A percentile compares a stretch with the other conserved stretches of the same genome.
These are phyloP conservation scores for Gobio gobio DNA, from an alignment of 2,113 vertebrate genomes.

Conservation along the genomic window DNA sequence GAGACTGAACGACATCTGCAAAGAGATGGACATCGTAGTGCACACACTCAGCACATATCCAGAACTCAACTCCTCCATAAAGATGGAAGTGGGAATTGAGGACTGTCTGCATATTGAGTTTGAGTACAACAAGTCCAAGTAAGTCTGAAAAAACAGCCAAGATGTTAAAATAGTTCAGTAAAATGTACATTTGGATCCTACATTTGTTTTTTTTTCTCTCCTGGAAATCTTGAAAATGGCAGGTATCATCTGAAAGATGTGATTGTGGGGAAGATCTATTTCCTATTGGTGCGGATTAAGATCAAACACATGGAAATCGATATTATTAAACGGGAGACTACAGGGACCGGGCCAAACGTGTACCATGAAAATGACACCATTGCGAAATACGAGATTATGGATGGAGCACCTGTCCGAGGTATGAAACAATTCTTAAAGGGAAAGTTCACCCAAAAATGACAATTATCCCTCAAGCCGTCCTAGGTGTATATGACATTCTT, in stretches of 20 bases:
- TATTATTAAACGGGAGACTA: slow-evolving; percentile 97
- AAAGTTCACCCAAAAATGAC: too few species aligned
- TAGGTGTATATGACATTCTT: too few species aligned
- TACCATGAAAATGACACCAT: slow-evolving; percentile 98
- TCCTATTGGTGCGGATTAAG: slow-evolving; percentile 96
- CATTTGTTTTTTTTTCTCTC: too few species aligned
- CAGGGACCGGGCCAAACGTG: slow-evolving; percentile 92
- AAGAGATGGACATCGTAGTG: slow-evolving; percentile 98
- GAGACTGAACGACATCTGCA: slow-evolving; percentile 92
- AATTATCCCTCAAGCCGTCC: too few species aligned
- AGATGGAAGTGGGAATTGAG: slow-evolving; percentile 99
- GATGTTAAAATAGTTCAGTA: neutral
- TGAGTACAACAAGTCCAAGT: slow-evolving; percentile 99
- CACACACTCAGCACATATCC: slow-evolving; percentile 96
- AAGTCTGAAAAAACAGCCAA: slow-evolving; percentile 65
- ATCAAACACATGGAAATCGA: slow-evolving; percentile 99
- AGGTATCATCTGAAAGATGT: slow-evolving; percentile 98
- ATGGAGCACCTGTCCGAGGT: slow-evolving; percentile 96
- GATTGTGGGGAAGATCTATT: slow-evolving; percentile 98
- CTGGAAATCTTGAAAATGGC: neutral
- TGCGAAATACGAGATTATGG: slow-evolving; percentile 99
- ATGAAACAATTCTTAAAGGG: slow-evolving; percentile 38
- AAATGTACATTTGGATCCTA: too few species aligned
- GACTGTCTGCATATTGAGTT: slow-evolving; percentile 99
- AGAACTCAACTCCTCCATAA: slow-evolving; percentile 97